phyloP scores from a whole-genome alignment of 2,797 vertebrate species.

The Triplophysa bombifrons region DNA sequence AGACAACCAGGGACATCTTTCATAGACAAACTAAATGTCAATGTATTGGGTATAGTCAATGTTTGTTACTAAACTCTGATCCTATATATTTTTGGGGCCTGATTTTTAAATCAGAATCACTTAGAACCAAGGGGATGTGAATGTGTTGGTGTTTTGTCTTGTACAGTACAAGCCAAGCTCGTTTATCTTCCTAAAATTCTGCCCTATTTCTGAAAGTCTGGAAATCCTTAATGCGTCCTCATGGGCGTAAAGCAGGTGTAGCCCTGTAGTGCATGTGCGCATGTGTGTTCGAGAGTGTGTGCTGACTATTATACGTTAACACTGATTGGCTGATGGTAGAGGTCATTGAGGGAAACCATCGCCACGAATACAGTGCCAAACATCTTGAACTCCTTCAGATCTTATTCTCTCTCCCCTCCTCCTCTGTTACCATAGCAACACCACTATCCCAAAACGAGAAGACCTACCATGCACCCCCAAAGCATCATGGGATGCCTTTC shows the following conservation, averaged over 20 bases:
- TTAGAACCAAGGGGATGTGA: not conserved
- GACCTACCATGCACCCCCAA: slow-evolving; percentile 29
- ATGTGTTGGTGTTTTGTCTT: not conserved
- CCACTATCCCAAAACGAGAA: slow-evolving; percentile 24
- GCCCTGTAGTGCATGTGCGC: not conserved
- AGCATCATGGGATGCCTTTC: slow-evolving; percentile 29
- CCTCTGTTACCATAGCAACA: slow-evolving; percentile 45
- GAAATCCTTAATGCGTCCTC: slow-evolving; percentile 17
- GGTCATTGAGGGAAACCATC: slow-evolving; percentile 39
- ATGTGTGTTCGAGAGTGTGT: not conserved
- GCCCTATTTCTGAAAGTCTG: slow-evolving; percentile 23
- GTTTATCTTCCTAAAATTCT: slow-evolving; percentile 28
- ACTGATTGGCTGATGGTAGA: slow-evolving; percentile 41
- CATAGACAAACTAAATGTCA: no score
- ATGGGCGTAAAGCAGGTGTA: slow-evolving; percentile 21
- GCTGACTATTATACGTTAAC: slow-evolving; percentile 12
- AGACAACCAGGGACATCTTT: not conserved
- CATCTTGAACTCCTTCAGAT: slow-evolving; percentile 45
- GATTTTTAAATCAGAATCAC: no score
- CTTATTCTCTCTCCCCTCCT: slow-evolving; percentile 26
- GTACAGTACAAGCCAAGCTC: not conserved
- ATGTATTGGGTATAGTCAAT: no score
- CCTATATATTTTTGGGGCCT: no score
- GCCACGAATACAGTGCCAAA: slow-evolving; percentile 24
- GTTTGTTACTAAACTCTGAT: no score